phyloP scores from a whole-genome alignment of 2,113 vertebrate genomes.

The Gallinago paraguaiae region DNA sequence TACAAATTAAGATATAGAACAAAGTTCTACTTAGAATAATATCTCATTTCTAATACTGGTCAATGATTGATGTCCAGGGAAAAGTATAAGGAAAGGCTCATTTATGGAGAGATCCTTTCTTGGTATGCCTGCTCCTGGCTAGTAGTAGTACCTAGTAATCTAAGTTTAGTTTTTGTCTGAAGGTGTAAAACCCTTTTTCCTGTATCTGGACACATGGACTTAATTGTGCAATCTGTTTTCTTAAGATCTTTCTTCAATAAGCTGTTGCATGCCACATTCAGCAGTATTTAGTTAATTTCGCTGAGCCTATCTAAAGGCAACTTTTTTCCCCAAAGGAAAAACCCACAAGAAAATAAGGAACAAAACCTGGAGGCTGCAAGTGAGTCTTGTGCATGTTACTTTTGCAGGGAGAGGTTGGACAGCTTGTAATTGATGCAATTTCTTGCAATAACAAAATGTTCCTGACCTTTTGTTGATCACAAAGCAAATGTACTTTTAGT shows the following conservation, averaged over 20 bases:
- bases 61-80: background rate
- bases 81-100: background rate
- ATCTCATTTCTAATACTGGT: background rate
- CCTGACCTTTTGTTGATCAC: constrained; percentile 41
- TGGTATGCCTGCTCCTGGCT: background rate
- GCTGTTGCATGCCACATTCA: background rate
- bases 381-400: background rate
- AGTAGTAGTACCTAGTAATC: background rate
- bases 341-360: background rate
- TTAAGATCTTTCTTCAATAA: background rate
- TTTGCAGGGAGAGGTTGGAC: background rate
- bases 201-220: background rate
- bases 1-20: background rate
- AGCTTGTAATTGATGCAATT: constrained; percentile 62
- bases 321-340: background rate
- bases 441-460: constrained; percentile 57
- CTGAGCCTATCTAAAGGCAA: background rate
- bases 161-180: background rate
- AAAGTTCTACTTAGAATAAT: background rate
- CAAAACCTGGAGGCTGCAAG: background rate
- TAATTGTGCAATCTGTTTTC: background rate
- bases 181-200: background rate
- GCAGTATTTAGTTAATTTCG: background rate
- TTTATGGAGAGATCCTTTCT: background rate
- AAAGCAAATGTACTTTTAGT: constrained; percentile 52